Evolutionary conservation across 23 tunicate genomes (phyloP), one percentile per base, ranked within the genome.

Genomic region (Styela plicata): DNA sequence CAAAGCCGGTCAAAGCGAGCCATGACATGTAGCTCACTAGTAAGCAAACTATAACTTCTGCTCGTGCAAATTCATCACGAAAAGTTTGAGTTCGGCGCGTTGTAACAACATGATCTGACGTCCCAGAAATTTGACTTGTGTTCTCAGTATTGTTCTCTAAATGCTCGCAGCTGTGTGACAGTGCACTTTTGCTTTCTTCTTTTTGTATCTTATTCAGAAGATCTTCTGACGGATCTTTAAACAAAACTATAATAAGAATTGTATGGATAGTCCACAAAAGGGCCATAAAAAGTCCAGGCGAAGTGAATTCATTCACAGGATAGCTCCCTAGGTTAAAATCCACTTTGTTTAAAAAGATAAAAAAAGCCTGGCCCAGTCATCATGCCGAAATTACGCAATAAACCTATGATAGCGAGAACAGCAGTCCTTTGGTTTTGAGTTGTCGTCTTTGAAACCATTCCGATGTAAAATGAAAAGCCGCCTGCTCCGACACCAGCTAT

Each of bases 401-500:
- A 78, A 89, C 84, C 87, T 35, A 92, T 63, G 23, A 86, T 82
- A 5, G 97, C 81, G 44, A 92, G 74, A 25, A 69, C 80, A 1
- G 86, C 84, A 1, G 97, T 92, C 66, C 97, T 79, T 24, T 87
- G 83, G 62, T 84, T 88, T 71, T 78, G 74, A 19, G 85, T 66
- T 74, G 97, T 91, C 18, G 68, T 87, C 34, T 85, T 74, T 26
- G 88, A 82, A 23, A 87, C 77, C 82, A 80, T 87, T 2, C 97
- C 97, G 64, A 91, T 74, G 3, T 87, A 87, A 17, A 86, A 87
- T n/a, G 97, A 86, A 3, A 82, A 88, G 0, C 87, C 90, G 18
- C 97, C 97, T 3, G 91, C 83, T 79, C 97, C 97, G 7, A 91
- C 25, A 5, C 97, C 97, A 13, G 97, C 97, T 1, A 91, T 63